Evolutionary conservation across 30 jellyfish, hydroid and myxozoan species (phyloP).

Genomic region (Turritopsis dohrnii): DNA sequence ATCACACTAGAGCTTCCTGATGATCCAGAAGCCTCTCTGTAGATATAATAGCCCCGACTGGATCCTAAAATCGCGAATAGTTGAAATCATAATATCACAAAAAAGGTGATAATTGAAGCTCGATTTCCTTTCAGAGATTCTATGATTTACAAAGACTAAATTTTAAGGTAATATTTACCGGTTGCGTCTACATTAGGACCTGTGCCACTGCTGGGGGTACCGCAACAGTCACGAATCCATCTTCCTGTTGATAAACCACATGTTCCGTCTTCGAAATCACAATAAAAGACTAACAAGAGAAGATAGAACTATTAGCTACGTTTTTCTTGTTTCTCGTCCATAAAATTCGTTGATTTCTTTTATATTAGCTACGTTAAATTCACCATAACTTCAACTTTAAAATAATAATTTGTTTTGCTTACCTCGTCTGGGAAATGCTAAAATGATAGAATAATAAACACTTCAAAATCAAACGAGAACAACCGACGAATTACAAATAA

Average conservation of each 20-base stretch:
- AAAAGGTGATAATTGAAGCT: too few relatives aligned
- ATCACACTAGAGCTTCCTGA: neutral
- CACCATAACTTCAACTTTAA: too few relatives aligned
- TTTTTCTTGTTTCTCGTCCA: neutral
- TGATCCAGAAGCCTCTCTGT: neutral
- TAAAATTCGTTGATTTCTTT: too few relatives aligned
- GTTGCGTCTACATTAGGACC: neutral
- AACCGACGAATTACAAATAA: too few relatives aligned
- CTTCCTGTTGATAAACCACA: neutral
- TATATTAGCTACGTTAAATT: too few relatives aligned
- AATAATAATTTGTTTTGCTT: neutral
- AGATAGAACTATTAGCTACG: neutral
- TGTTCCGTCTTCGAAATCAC: neutral
- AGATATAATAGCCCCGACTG: neutral
- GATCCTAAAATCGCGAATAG: neutral
- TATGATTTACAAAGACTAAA: neutral
- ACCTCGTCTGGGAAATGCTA: neutral
- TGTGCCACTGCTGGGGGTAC: neutral
- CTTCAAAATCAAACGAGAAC: neutral
- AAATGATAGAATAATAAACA: neutral
- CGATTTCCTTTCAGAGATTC: too few relatives aligned
- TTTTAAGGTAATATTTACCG: neutral
- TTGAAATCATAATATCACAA: too few relatives aligned
- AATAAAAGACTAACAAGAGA: neutral
- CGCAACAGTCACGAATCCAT: neutral